phyloP scores from a whole-genome alignment of 2,888 invertebrate genomes.

The Stenurella melanura region DNA sequence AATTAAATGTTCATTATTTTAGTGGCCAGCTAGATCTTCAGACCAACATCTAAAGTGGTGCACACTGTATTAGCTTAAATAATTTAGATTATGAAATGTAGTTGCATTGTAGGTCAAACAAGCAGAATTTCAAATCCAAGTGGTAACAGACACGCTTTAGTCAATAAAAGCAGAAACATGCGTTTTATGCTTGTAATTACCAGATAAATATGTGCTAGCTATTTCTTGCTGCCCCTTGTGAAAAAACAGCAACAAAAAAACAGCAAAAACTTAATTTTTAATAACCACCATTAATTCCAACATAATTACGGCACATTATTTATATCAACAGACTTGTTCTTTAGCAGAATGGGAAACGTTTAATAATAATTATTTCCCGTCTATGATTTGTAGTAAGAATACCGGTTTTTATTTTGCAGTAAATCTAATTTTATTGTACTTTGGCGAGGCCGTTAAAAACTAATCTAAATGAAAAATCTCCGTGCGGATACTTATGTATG shows the following conservation, averaged over 20 bases:
- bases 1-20: no score
- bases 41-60: no score
- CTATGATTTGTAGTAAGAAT: slow-evolving; percentile 9
- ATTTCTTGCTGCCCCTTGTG: background rate
- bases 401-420: background rate
- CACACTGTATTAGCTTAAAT: no score
- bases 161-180: background rate
- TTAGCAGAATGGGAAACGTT: slow-evolving; percentile 12
- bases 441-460: background rate
- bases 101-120: background rate
- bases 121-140: background rate
- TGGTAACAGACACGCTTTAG: background rate
- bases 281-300: background rate
- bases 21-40: no score
- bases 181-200: background rate
- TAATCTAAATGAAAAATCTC: background rate
- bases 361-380: slow-evolving; percentile 26
- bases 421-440: background rate
- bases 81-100: background rate
- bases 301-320: background rate
- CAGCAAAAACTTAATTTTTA: background rate
- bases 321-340: slow-evolving; percentile 11
- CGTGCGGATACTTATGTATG: background rate
- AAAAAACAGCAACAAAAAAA: background rate
- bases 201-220: background rate